Conservation (phyloP, 35 echinoderm and acorn worm species). For the Antedon bifida region DNA sequence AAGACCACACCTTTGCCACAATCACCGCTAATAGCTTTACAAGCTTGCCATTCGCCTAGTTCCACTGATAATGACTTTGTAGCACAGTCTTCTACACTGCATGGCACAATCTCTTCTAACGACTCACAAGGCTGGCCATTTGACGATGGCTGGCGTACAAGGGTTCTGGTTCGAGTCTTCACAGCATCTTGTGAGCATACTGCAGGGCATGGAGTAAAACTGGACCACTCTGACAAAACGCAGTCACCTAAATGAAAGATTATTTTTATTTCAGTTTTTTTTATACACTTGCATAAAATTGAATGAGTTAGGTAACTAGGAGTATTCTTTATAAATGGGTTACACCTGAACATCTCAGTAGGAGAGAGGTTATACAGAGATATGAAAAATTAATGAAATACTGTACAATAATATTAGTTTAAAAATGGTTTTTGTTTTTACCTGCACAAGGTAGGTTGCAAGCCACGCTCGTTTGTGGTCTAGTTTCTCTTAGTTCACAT, state of each 20-base stretch:
- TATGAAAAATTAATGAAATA: too few relatives aligned
- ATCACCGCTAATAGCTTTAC: slow-evolving; percentile 41
- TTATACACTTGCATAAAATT: too few relatives aligned
- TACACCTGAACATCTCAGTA: too few relatives aligned
- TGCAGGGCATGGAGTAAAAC: slow-evolving; percentile 37
- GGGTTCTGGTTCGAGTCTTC: slow-evolving; percentile 47
- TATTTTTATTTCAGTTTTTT: too few relatives aligned
- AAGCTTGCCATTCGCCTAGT: slow-evolving; percentile 46
- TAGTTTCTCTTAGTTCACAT: slow-evolving; percentile 29
- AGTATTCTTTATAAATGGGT: too few relatives aligned
- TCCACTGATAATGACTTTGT: slow-evolving; percentile 11
- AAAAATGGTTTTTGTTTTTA: neutral
- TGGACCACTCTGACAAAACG: slow-evolving; percentile 64
- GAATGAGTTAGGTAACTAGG: too few relatives aligned
- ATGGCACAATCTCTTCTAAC: slow-evolving; percentile 26
- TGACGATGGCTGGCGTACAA: slow-evolving; percentile 24
- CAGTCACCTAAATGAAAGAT: slow-evolving; percentile 62
- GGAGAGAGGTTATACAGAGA: too few relatives aligned
- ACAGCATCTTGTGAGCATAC: slow-evolving; percentile 21
- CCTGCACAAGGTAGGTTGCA: slow-evolving; percentile 64
- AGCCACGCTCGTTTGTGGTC: slow-evolving; percentile 13
- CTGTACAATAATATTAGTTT: too few relatives aligned
- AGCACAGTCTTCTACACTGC: slow-evolving; percentile 28
- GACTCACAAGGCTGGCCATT: slow-evolving; percentile 31
- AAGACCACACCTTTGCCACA: slow-evolving; percentile 70